phyloP scores from a whole-genome alignment of 2,797 vertebrate species.

The Coracias cyanogaster region DNA sequence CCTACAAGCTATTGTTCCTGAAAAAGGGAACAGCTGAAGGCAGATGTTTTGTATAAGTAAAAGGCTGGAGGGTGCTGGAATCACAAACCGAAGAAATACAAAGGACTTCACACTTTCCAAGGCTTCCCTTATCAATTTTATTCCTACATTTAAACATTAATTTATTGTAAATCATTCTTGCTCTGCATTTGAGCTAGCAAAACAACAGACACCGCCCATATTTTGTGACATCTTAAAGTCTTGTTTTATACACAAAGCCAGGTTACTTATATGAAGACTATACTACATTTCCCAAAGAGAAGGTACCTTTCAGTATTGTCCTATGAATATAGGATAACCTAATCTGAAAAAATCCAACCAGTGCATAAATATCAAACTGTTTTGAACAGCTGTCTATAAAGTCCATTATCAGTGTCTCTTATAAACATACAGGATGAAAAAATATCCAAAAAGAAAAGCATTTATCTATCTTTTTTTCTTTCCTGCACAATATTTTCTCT shows the following conservation, averaged over 20 bases:
- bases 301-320: not conserved
- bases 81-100: not conserved
- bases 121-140: not conserved
- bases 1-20: not conserved
- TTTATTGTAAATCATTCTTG: not conserved
- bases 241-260: not conserved
- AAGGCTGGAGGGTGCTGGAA: not conserved
- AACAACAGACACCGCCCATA: not conserved
- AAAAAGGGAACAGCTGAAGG: slow-evolving; percentile 15
- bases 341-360: not conserved
- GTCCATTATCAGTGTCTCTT: not conserved
- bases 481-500: not conserved
- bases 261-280: not conserved
- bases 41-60: slow-evolving; percentile 19
- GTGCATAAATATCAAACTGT: not conserved
- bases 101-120: slow-evolving; percentile 10
- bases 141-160: not conserved
- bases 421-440: not conserved
- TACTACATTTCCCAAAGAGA: not conserved
- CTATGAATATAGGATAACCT: not conserved
- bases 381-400: not conserved
- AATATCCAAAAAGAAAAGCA: not conserved
- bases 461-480: not conserved
- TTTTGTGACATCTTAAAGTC: not conserved
- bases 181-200: not conserved